Conservation (phyloP, 2,113 vertebrate genomes). For the Gasterosteus aculeatus region DNA sequence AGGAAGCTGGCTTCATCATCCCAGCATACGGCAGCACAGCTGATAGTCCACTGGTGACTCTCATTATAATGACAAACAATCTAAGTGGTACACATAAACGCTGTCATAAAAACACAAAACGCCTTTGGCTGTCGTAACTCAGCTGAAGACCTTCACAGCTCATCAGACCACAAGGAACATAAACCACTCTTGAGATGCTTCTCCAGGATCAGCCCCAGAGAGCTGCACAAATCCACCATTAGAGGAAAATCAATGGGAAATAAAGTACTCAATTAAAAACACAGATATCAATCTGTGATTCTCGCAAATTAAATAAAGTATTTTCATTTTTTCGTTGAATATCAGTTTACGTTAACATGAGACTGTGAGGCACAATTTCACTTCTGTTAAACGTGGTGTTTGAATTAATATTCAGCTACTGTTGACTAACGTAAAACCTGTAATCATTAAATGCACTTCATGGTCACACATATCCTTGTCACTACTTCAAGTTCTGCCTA, state of each 20-base stretch:
- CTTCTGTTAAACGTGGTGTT: background rate
- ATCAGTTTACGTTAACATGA: background rate
- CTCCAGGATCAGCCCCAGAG: slow-evolving; percentile 41
- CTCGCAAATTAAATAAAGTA: background rate
- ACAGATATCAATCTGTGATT: background rate
- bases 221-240: background rate
- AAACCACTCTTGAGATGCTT: background rate
- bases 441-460: background rate
- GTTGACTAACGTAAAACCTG: background rate
- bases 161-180: background rate
- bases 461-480: background rate
- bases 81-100: background rate
- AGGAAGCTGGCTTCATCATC: background rate
- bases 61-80: background rate
- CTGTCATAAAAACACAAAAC: background rate
- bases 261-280: background rate
- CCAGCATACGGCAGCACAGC: background rate
- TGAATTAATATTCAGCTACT: background rate
- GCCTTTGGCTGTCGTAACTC: background rate
- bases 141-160: background rate
- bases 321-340: background rate
- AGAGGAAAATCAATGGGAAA: background rate
- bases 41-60: background rate
- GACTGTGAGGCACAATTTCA: background rate
- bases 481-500: background rate